Base-by-base conservation (phyloP, 2,113 vertebrate genomes). In the Callionymus lyra region DNA sequence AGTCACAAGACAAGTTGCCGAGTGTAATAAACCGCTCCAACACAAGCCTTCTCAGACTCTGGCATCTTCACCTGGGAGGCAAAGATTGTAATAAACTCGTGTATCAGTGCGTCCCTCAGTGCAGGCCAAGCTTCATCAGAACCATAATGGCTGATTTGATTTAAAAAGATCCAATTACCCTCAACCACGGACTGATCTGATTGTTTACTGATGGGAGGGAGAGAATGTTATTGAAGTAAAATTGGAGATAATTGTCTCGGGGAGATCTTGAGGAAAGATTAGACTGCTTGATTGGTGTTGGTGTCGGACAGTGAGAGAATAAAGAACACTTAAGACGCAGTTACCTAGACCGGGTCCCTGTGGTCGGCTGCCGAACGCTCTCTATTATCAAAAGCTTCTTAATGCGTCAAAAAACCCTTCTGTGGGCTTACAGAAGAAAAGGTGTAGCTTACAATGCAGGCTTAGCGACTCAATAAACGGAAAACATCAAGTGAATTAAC, bases 151-250 rank as follows among this genome's bases (percentile, higher is more conserved):
- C 60, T 77, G 77, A 79, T 82, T 80, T 79, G 73, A 79, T 82
- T 82, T 79, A 77, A 79, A 79, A 65, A 72, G 71, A 75, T 75
- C 73, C 73, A 79, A 77, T 82, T 82, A 80, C 68, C 59, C 55
- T 70, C 69, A 61, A 77, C 77, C 76, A 74, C 67, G 38, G 65
- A 79, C 71, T 48, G 61, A 79, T 80, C 72, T 74, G 73, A 82
- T 80, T 82, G 80, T 82, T 82, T 80, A 77, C 75, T 63, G 77
- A 63, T 18, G 56, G 50, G 64, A 76, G 72, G 74, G 44, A 50
- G 69, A 64, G 66, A 75, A 54, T 61, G 69, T 74, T 76, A 74
- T 68, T 64, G 65, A 70, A 77, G 54, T 36, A 38, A 72, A 79
- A 80, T 77, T 74, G 71, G 67, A 65, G 71, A 69, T 80, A 82